phyloP scores from a whole-genome alignment of 1,140 invertebrate species.

The Lasioglossum albipes region DNA sequence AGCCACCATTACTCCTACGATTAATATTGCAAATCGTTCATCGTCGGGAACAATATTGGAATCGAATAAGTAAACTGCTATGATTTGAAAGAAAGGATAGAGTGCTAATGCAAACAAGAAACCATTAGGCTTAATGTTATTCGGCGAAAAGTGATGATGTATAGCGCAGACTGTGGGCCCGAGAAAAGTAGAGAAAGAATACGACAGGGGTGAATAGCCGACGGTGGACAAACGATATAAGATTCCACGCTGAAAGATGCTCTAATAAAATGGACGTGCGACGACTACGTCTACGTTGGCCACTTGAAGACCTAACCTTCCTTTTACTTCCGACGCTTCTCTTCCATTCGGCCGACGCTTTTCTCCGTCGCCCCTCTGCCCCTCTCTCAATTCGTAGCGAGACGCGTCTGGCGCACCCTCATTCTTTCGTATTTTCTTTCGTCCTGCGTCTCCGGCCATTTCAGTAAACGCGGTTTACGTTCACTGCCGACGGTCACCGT shows the following conservation, averaged over 20 bases:
- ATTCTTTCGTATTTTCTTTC: constrained; percentile 34
- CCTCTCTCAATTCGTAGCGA: constrained; percentile 10
- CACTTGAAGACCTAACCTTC: constrained; percentile 69
- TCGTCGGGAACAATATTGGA: background rate
- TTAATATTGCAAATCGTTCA: too few relatives aligned
- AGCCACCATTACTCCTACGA: too few relatives aligned
- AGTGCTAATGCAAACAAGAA: constrained; percentile 19
- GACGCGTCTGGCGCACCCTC: constrained; percentile 36
- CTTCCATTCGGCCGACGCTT: constrained; percentile 63
- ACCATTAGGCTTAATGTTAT: constrained; percentile 32
- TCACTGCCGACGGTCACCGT: constrained; percentile 5
- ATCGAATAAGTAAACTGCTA: background rate
- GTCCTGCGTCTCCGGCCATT: constrained; percentile 44
- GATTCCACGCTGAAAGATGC: constrained; percentile 71
- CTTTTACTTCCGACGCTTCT: constrained; percentile 54
- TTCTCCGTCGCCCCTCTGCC: constrained; percentile 6
- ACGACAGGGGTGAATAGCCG: constrained; percentile 66
- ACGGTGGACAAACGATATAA: constrained; percentile 73
- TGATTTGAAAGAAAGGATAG: background rate
- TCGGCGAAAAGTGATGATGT: constrained; percentile 17
- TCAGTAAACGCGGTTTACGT: constrained; percentile 64
- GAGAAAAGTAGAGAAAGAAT: constrained; percentile 22
- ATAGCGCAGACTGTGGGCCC: constrained; percentile 19
- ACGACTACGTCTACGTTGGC: constrained; percentile 50
- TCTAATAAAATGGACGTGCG: constrained; percentile 72